phyloP scores from a whole-genome alignment of 2,113 vertebrate genomes.

The Mystacornis crossleyi region DNA sequence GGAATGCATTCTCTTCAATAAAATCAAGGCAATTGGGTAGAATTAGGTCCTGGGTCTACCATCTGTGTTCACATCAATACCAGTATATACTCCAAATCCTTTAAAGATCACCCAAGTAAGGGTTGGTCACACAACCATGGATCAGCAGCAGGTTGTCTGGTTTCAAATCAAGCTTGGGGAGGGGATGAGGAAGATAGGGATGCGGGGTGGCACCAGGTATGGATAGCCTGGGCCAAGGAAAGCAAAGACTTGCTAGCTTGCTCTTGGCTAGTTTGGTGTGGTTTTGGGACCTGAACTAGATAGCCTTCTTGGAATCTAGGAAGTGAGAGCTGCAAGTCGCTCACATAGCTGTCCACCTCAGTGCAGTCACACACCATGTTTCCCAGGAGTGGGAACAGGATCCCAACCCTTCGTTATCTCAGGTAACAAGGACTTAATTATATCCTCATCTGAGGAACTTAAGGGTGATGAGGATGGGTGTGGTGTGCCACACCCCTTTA shows the following conservation, averaged over 20 bases:
- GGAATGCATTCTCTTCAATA: neutral
- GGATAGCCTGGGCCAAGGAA: neutral
- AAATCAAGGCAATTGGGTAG: neutral
- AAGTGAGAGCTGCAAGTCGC: neutral
- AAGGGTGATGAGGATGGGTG: neutral
- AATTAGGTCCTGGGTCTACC: neutral
- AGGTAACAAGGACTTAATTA: neutral
- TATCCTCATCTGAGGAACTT: neutral
- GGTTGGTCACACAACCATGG: neutral
- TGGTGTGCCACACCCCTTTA: neutral
- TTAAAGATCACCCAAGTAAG: neutral
- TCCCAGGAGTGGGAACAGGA: neutral
- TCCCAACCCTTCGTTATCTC: fast-evolving
- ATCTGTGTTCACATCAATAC: neutral
- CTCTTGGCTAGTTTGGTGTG: neutral
- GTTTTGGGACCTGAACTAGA: neutral
- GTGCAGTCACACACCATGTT: neutral
- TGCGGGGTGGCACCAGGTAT: neutral
- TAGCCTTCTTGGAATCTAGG: neutral
- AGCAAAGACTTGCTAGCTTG: neutral
- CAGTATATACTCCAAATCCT: neutral
- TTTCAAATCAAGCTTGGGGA: neutral
- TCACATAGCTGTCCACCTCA: neutral
- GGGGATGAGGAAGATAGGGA: fast-evolving
- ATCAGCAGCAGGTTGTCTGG: neutral